These are phyloP conservation scores for Speoplatyrhinus poulsoni DNA, from an alignment of 2,113 vertebrate genomes.

Conservation along the genomic window DNA sequence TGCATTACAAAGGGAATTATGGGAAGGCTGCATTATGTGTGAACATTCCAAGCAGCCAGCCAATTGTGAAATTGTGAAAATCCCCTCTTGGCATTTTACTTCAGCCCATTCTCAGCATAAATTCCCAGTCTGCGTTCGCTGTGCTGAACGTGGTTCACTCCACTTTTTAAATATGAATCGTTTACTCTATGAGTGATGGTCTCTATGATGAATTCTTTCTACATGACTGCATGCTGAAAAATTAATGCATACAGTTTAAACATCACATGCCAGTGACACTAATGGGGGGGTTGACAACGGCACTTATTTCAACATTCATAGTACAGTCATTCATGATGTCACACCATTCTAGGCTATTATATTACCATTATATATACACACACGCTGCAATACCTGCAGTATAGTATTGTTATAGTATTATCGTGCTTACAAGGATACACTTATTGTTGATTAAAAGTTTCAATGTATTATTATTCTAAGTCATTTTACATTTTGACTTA, in stretches of 20 bases:
- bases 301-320: constrained; percentile 53
- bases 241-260: constrained; percentile 64
- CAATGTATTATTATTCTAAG: too few relatives aligned
- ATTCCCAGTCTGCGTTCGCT: constrained; percentile 44
- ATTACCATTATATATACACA: too few relatives aligned
- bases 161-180: constrained; percentile 66
- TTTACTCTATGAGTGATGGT: constrained; percentile 41
- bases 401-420: too few relatives aligned
- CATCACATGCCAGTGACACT: constrained; percentile 54
- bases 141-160: constrained; percentile 35
- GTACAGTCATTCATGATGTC: background rate
- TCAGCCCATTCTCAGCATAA: constrained; percentile 41
- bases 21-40: too few relatives aligned
- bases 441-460: too few relatives aligned
- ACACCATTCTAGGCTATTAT: background rate
- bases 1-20: too few relatives aligned
- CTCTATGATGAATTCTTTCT: constrained; percentile 64
- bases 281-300: constrained; percentile 54
- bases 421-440: too few relatives aligned
- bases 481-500: too few relatives aligned
- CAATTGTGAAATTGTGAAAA: too few relatives aligned
- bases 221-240: constrained; percentile 69
- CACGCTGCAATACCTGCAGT: too few relatives aligned
- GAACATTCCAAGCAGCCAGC: too few relatives aligned
- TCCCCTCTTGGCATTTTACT: background rate